phyloP scores from a whole-genome alignment of 2,113 vertebrate genomes.

The Mastomys coucha region DNA sequence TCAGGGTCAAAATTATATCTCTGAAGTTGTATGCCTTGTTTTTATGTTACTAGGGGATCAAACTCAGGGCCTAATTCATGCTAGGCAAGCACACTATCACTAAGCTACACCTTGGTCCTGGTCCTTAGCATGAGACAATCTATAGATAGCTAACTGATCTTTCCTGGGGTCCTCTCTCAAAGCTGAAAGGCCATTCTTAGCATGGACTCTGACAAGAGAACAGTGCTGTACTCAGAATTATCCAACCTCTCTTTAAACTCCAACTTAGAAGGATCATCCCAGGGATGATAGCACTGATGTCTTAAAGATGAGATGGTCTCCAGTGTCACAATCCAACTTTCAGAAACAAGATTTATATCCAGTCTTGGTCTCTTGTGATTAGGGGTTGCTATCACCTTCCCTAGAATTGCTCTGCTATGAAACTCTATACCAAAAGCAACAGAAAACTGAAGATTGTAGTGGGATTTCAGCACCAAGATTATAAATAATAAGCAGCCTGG shows the following conservation, averaged over 20 bases:
- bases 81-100: not conserved
- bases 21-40: not conserved
- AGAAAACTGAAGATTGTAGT: conserved; percentile 54
- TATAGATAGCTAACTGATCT: not conserved
- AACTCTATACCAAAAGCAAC: conserved; percentile 25
- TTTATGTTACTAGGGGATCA: not conserved
- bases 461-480: conserved; percentile 9
- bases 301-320: conserved; percentile 38
- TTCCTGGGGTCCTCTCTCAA: not conserved
- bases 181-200: not conserved
- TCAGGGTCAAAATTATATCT: not conserved
- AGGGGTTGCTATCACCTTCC: not conserved
- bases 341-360: not conserved
- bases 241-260: not conserved
- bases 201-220: not conserved
- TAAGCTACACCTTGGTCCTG: not conserved
- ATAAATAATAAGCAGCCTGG: not conserved
- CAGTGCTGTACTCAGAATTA: not conserved
- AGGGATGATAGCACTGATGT: not conserved
- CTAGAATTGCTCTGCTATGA: not conserved
- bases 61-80: not conserved
- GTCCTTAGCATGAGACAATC: not conserved
- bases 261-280: conserved; percentile 21
- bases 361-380: not conserved
- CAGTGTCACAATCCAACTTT: conserved; percentile 28